Base-by-base conservation (phyloP, 2,797 vertebrate species). In the Xiphophorus birchmanni region DNA sequence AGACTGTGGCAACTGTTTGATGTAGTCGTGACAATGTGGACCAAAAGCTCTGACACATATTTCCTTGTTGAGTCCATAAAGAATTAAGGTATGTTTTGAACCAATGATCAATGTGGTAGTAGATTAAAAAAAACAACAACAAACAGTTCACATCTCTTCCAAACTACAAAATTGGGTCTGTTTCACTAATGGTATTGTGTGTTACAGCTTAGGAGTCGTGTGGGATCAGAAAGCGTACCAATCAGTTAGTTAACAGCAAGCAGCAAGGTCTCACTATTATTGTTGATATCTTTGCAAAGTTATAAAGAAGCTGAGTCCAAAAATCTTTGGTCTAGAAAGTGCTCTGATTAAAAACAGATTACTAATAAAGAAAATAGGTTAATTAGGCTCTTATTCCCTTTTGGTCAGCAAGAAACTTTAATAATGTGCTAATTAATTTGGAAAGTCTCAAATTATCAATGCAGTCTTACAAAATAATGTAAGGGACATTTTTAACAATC, bases 381-480 rank as follows among this genome's bases (percentile, higher is more conserved):
- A 96, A 96, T 96, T 96, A 93, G 88, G 82, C 87, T 86, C 87
- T 86, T 88, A 95, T 96, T 95, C 93, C 95, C 95, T 80, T 86
- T 88, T 92, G 95, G 94, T 95, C 93, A 95, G 92, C 92, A 90
- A 88, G 89, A 93, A 90, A 92, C 88, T 90, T 92, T 91, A 86
- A 85, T 89, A 87, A 88, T 88, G 91, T 90, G 86, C 94, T 95
- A 95, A 95, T 96, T 95, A 94, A 92, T 93, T 91, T 81, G 74
- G 84, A 90, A 92, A 94, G 90, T 88, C 90, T 90, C 81, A 87
- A 94, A 92, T 84, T 86, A 90, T 93, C 89, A 84, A 91, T 92
- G 92, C 85, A 88, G 88, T 86, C 86, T 89, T 75, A 79, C 88
- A 84, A 91, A 90, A 86, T 74, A 81, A 89, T 90, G 82, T 72